Evolutionary conservation across 2,113 vertebrate species (phyloP).

Genomic region (Hypanus sabinus): DNA sequence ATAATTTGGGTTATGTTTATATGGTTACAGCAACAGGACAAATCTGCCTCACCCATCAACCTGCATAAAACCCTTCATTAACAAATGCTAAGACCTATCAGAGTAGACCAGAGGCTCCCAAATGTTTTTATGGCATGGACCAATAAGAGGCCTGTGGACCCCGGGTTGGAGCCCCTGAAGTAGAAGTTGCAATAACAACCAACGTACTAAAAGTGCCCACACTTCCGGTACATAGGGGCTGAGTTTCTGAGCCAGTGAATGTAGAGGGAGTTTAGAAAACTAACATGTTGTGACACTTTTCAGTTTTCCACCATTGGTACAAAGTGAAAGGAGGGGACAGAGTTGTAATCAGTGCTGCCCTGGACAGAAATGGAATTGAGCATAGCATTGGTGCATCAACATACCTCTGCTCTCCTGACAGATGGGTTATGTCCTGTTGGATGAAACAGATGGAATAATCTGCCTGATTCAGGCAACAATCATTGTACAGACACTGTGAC

Average conservation of each 20-base stretch:
- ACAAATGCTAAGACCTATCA: background rate
- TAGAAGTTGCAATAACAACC: too few species aligned
- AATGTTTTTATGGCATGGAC: too few species aligned
- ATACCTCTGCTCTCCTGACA: background rate
- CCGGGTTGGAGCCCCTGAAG: too few species aligned
- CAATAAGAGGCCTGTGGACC: too few species aligned
- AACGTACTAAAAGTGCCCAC: too few species aligned
- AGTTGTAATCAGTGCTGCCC: background rate
- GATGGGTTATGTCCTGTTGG: conserved; percentile 1
- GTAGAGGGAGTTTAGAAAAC: background rate
- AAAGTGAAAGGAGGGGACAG: background rate
- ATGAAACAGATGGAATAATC: background rate
- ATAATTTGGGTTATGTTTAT: too few species aligned
- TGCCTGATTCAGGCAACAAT: background rate
- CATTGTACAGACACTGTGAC: background rate
- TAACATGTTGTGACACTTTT: background rate
- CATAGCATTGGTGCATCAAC: background rate
- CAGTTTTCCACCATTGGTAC: background rate
- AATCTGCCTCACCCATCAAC: background rate
- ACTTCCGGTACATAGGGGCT: too few species aligned
- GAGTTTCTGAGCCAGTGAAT: background rate
- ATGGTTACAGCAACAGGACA: too few species aligned
- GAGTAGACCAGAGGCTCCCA: too few species aligned
- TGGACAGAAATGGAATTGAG: background rate
- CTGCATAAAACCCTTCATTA: background rate